Conservation (phyloP, 2,113 vertebrate genomes). For the Emberiza fucata region DNA sequence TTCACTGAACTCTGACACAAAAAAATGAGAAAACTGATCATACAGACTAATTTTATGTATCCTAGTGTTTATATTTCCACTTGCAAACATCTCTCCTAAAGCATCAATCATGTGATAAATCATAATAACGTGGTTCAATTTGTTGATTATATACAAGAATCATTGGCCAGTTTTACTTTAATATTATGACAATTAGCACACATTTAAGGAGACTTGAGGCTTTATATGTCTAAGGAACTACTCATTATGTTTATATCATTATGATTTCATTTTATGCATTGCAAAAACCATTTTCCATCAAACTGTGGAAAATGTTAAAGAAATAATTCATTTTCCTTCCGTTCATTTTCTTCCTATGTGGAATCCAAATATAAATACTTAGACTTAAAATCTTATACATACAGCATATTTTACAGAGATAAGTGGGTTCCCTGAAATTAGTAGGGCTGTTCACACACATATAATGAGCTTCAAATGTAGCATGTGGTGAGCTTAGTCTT, state of each 20-base stretch:
- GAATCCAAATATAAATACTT: neutral
- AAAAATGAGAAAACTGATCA: neutral
- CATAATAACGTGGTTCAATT: neutral
- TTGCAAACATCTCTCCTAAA: neutral
- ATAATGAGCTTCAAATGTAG: accelerated
- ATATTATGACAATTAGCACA: neutral
- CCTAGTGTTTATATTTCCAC: neutral
- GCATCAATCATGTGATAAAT: neutral
- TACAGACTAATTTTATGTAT: neutral
- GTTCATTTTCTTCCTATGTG: neutral
- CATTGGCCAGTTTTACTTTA: neutral
- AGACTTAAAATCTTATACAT: neutral
- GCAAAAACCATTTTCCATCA: neutral
- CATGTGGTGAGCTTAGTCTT: neutral
- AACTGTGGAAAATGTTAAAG: neutral
- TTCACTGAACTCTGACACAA: neutral
- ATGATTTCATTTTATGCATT: neutral
- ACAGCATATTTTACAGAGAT: neutral
- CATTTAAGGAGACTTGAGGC: neutral
- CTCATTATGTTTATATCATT: neutral
- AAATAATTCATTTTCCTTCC: neutral
- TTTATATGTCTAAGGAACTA: neutral
- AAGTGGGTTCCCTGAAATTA: neutral
- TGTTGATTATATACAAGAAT: neutral
- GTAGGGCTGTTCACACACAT: neutral